Evolutionary conservation across 2,888 invertebrate species (phyloP).

Genomic region (Parnassius apollo): DNA sequence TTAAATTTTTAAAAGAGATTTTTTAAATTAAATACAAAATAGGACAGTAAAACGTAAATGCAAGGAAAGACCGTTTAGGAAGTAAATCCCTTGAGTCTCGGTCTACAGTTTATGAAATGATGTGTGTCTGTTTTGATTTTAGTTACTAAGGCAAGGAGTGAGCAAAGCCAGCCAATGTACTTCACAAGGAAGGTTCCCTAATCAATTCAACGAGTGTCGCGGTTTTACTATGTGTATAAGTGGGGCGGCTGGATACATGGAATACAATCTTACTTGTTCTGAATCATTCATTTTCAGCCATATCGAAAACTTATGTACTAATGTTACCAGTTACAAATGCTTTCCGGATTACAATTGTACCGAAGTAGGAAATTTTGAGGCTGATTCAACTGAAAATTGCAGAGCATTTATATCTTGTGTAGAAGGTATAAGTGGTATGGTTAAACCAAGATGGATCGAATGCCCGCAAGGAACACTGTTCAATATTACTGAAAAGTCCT

Average conservation of each 20-base stretch:
- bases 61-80: too few species aligned
- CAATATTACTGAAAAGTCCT: slow-evolving; percentile 38
- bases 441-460: slow-evolving; percentile 51
- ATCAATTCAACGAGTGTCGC: slow-evolving; percentile 55
- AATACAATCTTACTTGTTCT: slow-evolving; percentile 62
- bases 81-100: too few species aligned
- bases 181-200: slow-evolving; percentile 58
- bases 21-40: too few species aligned
- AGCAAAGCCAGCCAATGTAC: slow-evolving; percentile 49
- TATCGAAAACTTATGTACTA: slow-evolving; percentile 59
- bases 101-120: neutral
- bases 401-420: slow-evolving; percentile 55
- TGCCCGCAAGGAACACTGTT: slow-evolving; percentile 53
- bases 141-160: slow-evolving; percentile 50
- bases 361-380: slow-evolving; percentile 44
- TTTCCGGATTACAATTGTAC: slow-evolving; percentile 51
- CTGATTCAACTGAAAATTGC: slow-evolving; percentile 43
- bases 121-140: slow-evolving; percentile 39
- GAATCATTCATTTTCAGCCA: slow-evolving; percentile 60
- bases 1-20: too few species aligned
- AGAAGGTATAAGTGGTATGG: slow-evolving; percentile 46
- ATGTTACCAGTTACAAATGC: slow-evolving; percentile 59
- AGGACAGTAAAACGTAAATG: too few species aligned
- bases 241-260: slow-evolving; percentile 46
- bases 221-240: slow-evolving; percentile 66